Base-by-base conservation (phyloP, 2,888 invertebrate genomes). In the Stenotaenia linearis region DNA sequence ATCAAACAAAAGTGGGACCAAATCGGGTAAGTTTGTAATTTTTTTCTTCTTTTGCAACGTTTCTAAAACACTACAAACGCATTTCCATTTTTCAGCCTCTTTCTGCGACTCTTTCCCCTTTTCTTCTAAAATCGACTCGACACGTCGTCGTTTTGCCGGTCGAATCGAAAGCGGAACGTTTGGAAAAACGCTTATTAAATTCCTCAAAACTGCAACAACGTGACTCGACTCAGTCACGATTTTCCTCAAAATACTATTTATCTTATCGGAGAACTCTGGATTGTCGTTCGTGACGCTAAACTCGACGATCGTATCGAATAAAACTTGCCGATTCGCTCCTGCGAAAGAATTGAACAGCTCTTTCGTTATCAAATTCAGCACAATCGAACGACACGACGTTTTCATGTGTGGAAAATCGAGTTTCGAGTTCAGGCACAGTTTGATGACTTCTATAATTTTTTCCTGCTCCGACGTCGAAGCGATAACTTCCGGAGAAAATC, bases 31-130 rank as follows among this genome's bases (percentile, higher is more conserved):
- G 75, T 92, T 90, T 0, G 88, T 86, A 82, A 97, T 89, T 86
- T 92, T 93, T 86, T 93, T 92, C 84, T 96, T 95, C 83, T 90
- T 91, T 85, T 97, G 96, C 15, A 95, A 88, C 81, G 93, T 90
- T 86, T 97, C 97, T 30, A 97, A 87, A 0, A 95, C 86, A 0
- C 92, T 91, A 25, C 93, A 90, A 0, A 95, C 94, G 78, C 92
- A 88, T 84, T 90, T 92, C 96, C 96, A 97, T 81, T 90, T 89
- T 0, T 88, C 84, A 5, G 37, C 18, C n/a, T 56, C 56, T 15
- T 18, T 56, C 4, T 56, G 1, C 15, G 56, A 56, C 23, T 56
- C 56, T n/a, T 56, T 56, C 1, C 7, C 56, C 7, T 56, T 56
- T 23, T 56, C 56, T 18, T 56, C 4, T 18, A 56, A 56, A 56